phyloP scores from a whole-genome alignment of 2,888 invertebrate species.

The Ctenicera cuprea region DNA sequence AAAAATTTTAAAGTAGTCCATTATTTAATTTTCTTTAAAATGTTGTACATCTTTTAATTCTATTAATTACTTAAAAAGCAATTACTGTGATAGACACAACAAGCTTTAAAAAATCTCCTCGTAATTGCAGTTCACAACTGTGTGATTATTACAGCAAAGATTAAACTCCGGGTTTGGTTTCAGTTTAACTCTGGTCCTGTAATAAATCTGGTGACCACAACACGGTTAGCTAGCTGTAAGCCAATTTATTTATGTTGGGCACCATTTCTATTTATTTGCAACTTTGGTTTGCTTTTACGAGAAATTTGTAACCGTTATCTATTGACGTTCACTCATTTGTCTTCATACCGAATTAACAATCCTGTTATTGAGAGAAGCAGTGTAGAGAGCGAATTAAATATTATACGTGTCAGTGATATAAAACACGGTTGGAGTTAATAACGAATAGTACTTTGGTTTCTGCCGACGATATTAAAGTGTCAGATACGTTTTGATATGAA shows the following conservation, averaged over 20 bases:
- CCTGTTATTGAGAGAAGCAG: conserved; percentile 31
- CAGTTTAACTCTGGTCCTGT: conserved; percentile 66
- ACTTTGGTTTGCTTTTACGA: conserved; percentile 51
- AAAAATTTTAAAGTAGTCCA: no score
- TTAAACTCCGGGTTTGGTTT: conserved; percentile 56
- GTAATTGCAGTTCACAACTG: conserved; percentile 35
- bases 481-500: no score
- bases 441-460: no score
- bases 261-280: conserved; percentile 62
- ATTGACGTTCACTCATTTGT: conserved; percentile 49
- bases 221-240: conserved; percentile 66
- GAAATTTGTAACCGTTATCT: conserved; percentile 53
- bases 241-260: conserved; percentile 67
- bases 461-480: no score
- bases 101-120: neutral
- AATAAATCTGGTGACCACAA: conserved; percentile 70
- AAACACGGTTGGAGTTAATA: neutral
- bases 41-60: no score
- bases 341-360: conserved; percentile 51
- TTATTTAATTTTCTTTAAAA: no score
- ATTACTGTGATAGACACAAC: neutral
- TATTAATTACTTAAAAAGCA: no score
- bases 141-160: conserved; percentile 53
- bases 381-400: conserved; percentile 1
- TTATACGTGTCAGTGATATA: neutral